Evolutionary conservation across 2,113 vertebrate species (phyloP).

Genomic region (Limanda limanda): DNA sequence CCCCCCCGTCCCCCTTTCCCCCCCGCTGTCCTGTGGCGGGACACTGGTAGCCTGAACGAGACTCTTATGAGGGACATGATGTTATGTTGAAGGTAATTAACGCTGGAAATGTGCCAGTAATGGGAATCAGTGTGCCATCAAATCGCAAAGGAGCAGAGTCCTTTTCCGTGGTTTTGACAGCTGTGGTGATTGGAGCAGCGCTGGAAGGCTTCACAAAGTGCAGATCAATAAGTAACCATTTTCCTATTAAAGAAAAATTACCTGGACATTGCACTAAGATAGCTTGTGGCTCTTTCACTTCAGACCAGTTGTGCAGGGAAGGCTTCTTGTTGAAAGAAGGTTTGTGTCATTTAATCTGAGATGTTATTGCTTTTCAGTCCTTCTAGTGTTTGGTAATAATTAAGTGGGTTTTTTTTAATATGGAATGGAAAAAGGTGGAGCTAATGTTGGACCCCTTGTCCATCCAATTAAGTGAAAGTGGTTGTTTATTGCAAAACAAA

Average conservation of each 20-base stretch:
- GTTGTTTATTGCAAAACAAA: neutral
- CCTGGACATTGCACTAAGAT: conserved; percentile 90
- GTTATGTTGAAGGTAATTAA: conserved; percentile 77
- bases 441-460: neutral
- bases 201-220: conserved; percentile 92
- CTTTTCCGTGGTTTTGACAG: conserved; percentile 92
- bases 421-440: neutral
- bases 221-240: conserved; percentile 99
- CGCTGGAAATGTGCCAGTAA: conserved; percentile 72
- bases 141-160: conserved; percentile 82
- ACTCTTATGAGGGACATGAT: conserved; percentile 61
- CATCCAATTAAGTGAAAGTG: neutral
- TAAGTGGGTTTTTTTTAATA: neutral
- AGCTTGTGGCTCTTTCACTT: conserved; percentile 91
- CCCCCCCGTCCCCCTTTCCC: conserved; percentile 1
- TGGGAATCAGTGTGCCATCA: conserved; percentile 75
- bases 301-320: conserved; percentile 71
- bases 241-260: conserved; percentile 98
- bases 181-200: conserved; percentile 93
- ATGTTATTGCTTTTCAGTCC: conserved; percentile 28
- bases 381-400: conserved; percentile 4
- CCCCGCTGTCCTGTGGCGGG: conserved; percentile 69
- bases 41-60: conserved; percentile 52
- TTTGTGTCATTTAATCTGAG: conserved; percentile 29
- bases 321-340: conserved; percentile 25